Evolutionary conservation across 2,797 vertebrate genomes (phyloP), one percentile per base, ranked within the genome.

Genomic region (Sebastes steindachneri): DNA sequence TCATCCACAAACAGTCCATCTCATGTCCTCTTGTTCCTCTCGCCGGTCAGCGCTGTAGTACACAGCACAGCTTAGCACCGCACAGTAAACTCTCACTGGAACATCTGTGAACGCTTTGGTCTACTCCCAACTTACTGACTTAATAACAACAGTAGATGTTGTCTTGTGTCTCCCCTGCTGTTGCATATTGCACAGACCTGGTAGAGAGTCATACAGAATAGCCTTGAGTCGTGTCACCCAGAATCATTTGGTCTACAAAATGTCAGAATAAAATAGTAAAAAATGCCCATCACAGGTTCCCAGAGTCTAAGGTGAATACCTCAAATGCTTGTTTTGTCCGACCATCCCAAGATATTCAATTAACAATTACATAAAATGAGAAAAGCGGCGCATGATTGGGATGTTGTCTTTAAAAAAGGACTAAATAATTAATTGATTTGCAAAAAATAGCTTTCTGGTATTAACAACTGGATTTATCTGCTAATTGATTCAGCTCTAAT

Each of bases 11-110:
- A 86, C 58, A 31, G 85, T 87, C 90, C 84, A 88, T 90, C 92
- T 91, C 91, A 87, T 93, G 89, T 80, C 84, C 71, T 78, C 85
- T 78, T 73, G 80, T 90, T 80, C 76, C 86, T 86, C 82, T 83
- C 67, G 45, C 76, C 21, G 19, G 70, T 74, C 74, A 65, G 51
- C 19, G 3, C 75, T 55, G 35, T 62, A 80, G 77, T 83, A 5
- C 88, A 58, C 81, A 69, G 67, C 62, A 54, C 85, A 64, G 86
- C 82, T 72, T 63, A 15, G 73, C 63, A 86, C 80, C 8, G 11
- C 73, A 25, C 79, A 55, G 60, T 82, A 48, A 83, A 82, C 75
- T 77, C 73, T 77, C 70, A 65, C 41, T 25, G 59, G 25, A 86
- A 74, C 77, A 64, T 73, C 69, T 82, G 23, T 62, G 31, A 79